phyloP scores from a whole-genome alignment of 2,888 invertebrate species.

The Bruchidius siliquastri region DNA sequence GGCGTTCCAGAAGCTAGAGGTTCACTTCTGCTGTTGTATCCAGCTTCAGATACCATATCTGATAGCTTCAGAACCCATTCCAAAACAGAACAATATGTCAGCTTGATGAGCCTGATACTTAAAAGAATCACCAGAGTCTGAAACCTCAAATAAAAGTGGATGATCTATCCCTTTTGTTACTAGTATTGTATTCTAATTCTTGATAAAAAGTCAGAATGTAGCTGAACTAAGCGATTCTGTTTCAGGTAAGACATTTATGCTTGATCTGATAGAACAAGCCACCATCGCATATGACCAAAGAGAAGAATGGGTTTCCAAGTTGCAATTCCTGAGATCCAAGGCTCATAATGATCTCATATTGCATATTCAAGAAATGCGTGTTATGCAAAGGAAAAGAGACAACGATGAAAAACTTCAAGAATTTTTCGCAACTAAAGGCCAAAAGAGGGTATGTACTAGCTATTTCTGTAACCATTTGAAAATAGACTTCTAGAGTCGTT shows the following conservation, averaged over 20 bases:
- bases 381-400: slow-evolving; percentile 77
- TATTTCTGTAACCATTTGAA: neutral
- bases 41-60: no score
- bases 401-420: slow-evolving; percentile 80
- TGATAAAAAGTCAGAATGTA: no score
- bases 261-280: slow-evolving; percentile 83
- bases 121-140: no score
- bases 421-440: slow-evolving; percentile 81
- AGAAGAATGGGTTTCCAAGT: slow-evolving; percentile 74
- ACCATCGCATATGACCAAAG: slow-evolving; percentile 88
- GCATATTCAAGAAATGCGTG: slow-evolving; percentile 76
- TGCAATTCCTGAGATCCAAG: slow-evolving; percentile 73
- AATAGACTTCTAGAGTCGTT: no score
- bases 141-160: no score
- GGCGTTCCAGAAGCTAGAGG: no score
- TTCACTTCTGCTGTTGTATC: no score
- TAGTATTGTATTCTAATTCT: no score
- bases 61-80: no score
- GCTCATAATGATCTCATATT: slow-evolving; percentile 66
- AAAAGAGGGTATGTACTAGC: slow-evolving; percentile 52
- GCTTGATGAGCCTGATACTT: no score
- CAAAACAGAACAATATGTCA: no score
- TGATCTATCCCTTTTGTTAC: no score
- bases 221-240: neutral
- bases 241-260: slow-evolving; percentile 65